These are phyloP conservation scores for Scomber colias DNA, from an alignment of 2,113 vertebrate genomes.

Conservation along the genomic window DNA sequence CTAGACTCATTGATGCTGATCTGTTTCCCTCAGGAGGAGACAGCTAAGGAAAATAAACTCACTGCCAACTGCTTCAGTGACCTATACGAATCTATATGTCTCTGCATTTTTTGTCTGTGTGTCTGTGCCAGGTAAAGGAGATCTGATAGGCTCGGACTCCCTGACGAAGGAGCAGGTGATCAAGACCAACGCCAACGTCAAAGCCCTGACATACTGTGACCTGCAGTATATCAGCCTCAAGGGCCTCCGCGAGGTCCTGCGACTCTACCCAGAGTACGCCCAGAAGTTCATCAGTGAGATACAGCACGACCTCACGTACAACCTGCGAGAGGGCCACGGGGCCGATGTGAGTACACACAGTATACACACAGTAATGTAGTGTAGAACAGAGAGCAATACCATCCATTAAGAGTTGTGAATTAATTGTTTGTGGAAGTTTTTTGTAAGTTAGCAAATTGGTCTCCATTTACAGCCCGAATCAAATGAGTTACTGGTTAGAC, in stretches of 20 bases:
- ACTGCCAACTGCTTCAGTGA: conserved; percentile 10
- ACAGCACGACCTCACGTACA: conserved; percentile 90
- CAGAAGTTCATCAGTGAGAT: conserved; percentile 89
- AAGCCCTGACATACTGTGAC: conserved; percentile 89
- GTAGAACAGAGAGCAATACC: too few species aligned
- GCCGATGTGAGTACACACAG: conserved; percentile 79
- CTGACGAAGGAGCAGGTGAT: conserved; percentile 88
- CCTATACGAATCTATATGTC: background rate
- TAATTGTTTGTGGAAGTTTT: background rate
- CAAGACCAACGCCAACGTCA: conserved; percentile 89
- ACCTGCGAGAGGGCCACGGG: conserved; percentile 86
- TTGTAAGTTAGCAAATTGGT: too few species aligned
- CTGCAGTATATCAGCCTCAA: conserved; percentile 89
- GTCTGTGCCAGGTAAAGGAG: conserved; percentile 83
- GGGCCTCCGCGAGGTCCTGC: conserved; percentile 86
- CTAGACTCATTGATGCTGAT: background rate
- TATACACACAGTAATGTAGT: conserved; percentile 1
- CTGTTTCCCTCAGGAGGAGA: conserved; percentile 4
- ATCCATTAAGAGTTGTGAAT: too few species aligned
- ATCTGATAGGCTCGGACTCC: conserved; percentile 88
- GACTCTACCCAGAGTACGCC: conserved; percentile 88
- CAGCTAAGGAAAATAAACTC: background rate
- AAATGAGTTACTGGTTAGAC: background rate
- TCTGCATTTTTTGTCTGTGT: background rate
- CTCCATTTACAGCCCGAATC: background rate